These are phyloP conservation scores for Daphoenositta chrysoptera DNA, from an alignment of 2,113 vertebrate species.

Conservation along the genomic window DNA sequence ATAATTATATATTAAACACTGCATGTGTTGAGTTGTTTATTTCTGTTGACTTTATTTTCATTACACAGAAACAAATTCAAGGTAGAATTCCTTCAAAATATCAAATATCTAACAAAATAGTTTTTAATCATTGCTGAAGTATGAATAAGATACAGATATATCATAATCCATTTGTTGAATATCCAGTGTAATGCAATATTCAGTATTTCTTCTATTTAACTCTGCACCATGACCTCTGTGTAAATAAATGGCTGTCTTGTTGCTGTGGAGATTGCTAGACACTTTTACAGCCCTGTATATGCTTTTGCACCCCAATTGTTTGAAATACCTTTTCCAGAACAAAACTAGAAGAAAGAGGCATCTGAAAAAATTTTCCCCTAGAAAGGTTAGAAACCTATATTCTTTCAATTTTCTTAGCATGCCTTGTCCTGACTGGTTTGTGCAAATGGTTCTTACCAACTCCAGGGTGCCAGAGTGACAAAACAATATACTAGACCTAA, in stretches of 20 bases:
- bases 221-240: not conserved
- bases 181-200: not conserved
- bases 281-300: not conserved
- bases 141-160: not conserved
- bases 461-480: not conserved
- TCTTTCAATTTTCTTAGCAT: slow-evolving; percentile 37
- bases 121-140: not conserved
- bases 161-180: not conserved
- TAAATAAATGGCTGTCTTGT: not conserved
- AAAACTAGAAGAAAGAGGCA: not conserved
- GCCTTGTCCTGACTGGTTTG: not conserved
- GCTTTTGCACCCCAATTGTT: not conserved
- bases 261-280: not conserved
- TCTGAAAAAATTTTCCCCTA: not conserved
- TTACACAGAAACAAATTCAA: not conserved
- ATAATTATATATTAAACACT: not conserved
- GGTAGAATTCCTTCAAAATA: not conserved
- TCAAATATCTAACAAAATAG: not conserved
- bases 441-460: not conserved
- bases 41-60: not conserved
- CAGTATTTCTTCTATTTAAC: not conserved
- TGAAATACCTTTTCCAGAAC: not conserved
- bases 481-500: not conserved
- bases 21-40: not conserved
- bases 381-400: slow-evolving; percentile 10